Conservation (phyloP, 2,113 vertebrate species). For the Charadrius vociferus region DNA sequence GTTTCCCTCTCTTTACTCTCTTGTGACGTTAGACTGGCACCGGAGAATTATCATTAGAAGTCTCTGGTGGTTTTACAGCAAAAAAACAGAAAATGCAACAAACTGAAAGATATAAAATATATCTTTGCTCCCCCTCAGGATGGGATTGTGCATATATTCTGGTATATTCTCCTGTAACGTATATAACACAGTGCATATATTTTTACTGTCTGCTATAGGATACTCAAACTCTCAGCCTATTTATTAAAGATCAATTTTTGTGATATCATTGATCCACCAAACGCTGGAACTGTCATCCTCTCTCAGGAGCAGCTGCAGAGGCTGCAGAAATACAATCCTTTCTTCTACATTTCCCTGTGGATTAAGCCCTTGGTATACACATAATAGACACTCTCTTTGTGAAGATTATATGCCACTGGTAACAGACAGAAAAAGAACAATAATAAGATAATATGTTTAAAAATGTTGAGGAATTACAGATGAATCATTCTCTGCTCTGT, state of each 20-base stretch:
- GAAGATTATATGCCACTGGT: neutral
- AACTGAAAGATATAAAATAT: neutral
- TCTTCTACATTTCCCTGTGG: neutral
- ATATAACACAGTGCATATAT: neutral
- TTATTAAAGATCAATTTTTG: constrained; percentile 12
- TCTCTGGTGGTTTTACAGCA: neutral
- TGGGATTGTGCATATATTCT: neutral
- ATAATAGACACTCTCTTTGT: neutral
- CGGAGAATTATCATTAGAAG: neutral
- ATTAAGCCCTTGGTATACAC: neutral
- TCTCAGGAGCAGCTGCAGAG: neutral
- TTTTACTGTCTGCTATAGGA: neutral
- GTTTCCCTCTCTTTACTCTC: neutral
- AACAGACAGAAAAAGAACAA: neutral
- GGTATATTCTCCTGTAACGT: neutral
- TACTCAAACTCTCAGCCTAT: neutral
- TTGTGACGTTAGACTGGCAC: neutral
- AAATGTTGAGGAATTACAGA: neutral
- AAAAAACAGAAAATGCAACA: neutral
- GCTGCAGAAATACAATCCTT: neutral
- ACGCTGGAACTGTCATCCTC: neutral
- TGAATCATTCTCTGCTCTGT: neutral
- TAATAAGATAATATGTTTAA: neutral
- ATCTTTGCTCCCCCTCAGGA: neutral
- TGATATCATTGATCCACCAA: neutral